These are phyloP conservation scores for Macquaria australasica DNA, from an alignment of 2,113 vertebrate genomes.

Conservation along the genomic window DNA sequence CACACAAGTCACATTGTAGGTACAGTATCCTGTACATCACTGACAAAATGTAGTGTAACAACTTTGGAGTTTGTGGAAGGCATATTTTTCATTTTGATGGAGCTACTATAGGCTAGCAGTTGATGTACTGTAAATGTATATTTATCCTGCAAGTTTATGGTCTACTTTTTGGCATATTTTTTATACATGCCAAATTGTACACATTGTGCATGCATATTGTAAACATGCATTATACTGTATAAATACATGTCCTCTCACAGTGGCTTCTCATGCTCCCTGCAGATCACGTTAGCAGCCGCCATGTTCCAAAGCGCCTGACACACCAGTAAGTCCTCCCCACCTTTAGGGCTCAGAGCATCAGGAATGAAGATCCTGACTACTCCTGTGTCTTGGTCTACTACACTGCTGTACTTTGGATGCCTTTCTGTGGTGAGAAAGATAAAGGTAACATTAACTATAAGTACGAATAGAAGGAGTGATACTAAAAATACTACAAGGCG, in stretches of 20 bases:
- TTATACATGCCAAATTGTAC: too few species aligned
- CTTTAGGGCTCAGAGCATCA: rapidly evolving
- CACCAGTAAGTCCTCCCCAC: conserved; percentile 12
- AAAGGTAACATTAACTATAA: background rate
- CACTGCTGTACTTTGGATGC: background rate
- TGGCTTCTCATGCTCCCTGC: conserved; percentile 9
- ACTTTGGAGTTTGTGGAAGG: background rate
- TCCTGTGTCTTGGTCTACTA: background rate
- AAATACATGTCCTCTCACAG: conserved; percentile 47
- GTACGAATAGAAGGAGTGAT: background rate
- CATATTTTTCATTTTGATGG: background rate
- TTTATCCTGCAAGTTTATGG: background rate
- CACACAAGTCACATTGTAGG: background rate
- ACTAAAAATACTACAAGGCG: background rate
- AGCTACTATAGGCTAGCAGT: background rate
- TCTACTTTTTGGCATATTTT: too few species aligned
- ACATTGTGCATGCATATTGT: too few species aligned
- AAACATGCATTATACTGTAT: background rate
- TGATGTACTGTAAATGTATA: background rate
- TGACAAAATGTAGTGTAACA: background rate
- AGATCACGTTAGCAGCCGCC: conserved; percentile 77
- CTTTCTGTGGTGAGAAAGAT: background rate
- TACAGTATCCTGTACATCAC: too few species aligned
- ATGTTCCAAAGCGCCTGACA: conserved; percentile 72
- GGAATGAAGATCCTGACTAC: conserved; percentile 54